Base-by-base conservation (phyloP, 1,140 invertebrate species). In the Oryzaephilus surinamensis region DNA sequence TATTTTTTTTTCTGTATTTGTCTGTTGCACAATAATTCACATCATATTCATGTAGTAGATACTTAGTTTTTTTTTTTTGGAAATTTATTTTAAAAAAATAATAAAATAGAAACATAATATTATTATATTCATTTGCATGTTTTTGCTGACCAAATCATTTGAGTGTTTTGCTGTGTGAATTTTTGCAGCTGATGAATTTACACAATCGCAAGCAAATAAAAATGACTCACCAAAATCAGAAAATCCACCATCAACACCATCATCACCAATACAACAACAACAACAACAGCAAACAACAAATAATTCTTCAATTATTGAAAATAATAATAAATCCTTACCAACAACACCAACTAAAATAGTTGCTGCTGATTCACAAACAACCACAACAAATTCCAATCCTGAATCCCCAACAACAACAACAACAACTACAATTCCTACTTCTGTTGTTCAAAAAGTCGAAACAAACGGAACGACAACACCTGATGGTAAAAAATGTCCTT, bases 391-490 rank as follows among this genome's bases (percentile, higher is more conserved):
- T 11, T 21, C 44, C 15, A 28, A 12, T 23, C 30, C n/a, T n/a
- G n/a, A n/a, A n/a, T n/a, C 42, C 10, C 17, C 49, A 6, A 21
- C 41, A 12, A 34, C 46, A 41, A 35, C 47, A 11, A 27, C 32
- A 39, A 27, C 27, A 54, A 50, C 30, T 23, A 32, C 35, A 24
- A 31, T 43, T 32, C 28, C 35, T 30, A 21, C 38, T 14, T 17
- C 38, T 11, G 26, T 11, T n/a, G n/a, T n/a, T n/a, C 32, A 32
- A 12, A 38, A 38, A 28, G 12, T 37, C 31, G 41, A 49, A 30
- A 35, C 57, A 34, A 64, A 63, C 45, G 61, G 58, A 27, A 52
- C 49, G 50, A 54, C 49, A 43, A 54, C 57, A 27, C 50, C 55
- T 7, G 53, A 42, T 39, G 23, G 37, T 23, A 48, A 51, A 34